These are phyloP conservation scores for Aplidium turbinatum DNA, from an alignment of 23 tunicate species.

Conservation along the genomic window DNA sequence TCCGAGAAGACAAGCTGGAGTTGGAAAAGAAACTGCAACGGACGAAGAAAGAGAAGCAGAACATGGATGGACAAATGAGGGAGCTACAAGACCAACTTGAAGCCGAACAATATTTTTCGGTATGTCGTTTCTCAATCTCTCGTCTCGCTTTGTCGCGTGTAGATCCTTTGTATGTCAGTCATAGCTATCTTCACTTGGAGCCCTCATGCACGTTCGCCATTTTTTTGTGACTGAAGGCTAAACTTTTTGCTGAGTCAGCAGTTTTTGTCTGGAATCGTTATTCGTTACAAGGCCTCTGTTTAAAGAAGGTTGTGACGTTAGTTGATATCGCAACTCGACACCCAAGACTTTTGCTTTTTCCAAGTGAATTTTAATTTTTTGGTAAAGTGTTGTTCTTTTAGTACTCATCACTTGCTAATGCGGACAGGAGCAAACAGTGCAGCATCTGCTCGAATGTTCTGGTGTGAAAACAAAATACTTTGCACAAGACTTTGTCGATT, in stretches of 20 bases:
- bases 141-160: background rate
- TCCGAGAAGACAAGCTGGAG: conserved; percentile 76
- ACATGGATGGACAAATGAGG: conserved; percentile 87
- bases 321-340: too few relatives aligned
- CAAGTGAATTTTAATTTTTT: too few relatives aligned
- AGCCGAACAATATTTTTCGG: conserved; percentile 95
- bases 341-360: too few relatives aligned
- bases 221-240: background rate
- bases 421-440: too few relatives aligned
- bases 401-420: too few relatives aligned
- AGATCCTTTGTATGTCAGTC: conserved; percentile 89
- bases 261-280: background rate
- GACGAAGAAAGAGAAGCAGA: conserved; percentile 62
- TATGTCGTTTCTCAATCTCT: background rate
- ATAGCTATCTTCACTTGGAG: too few relatives aligned
- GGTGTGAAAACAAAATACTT: too few relatives aligned
- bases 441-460: too few relatives aligned
- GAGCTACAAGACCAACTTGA: conserved; percentile 98
- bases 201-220: background rate
- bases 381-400: too few relatives aligned
- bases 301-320: too few relatives aligned
- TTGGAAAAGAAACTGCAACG: conserved; percentile 69
- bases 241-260: background rate
- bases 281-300: too few relatives aligned
- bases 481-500: too few relatives aligned